Evolutionary conservation across 1,140 invertebrate species (phyloP).

Genomic region (Cydia strobilella): DNA sequence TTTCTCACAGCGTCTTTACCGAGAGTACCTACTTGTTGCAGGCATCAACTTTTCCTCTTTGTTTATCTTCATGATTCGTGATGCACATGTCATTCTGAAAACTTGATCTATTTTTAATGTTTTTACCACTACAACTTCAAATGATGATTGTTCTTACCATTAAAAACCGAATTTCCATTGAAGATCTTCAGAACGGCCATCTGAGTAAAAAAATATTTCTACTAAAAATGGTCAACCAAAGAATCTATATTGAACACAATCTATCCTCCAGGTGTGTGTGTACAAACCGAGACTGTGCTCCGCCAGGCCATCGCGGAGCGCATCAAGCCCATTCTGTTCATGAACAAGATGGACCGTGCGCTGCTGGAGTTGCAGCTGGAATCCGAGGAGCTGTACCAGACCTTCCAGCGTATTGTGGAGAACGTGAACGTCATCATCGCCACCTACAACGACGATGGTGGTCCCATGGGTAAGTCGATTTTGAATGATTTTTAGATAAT

Average conservation of each 20-base stretch:
- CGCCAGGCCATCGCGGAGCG: conserved; percentile 99
- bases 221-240: neutral
- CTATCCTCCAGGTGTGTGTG: conserved; percentile 93
- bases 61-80: too few species aligned
- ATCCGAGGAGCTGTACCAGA: conserved; percentile 98
- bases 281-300: conserved; percentile 99
- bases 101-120: too few species aligned
- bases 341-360: conserved; percentile 99
- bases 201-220: conserved; percentile 50
- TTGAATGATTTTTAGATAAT: too few species aligned
- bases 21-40: too few species aligned
- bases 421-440: conserved; percentile 99
- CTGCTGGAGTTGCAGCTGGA: conserved; percentile 97
- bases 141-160: conserved; percentile 78
- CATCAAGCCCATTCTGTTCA: conserved; percentile 99
- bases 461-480: conserved; percentile 93
- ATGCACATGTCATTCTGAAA: too few species aligned
- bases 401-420: conserved; percentile 99
- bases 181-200: conserved; percentile 78
- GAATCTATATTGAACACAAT: neutral
- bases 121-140: neutral
- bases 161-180: conserved; percentile 63
- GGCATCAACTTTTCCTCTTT: too few species aligned
- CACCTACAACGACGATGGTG: conserved; percentile 98
- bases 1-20: too few species aligned